Percentiles rank a stretch among this genome's conserved stretches.
These are phyloP conservation scores for Euwallacea fornicatus DNA, from an alignment of 1,140 invertebrate species.

Conservation along the genomic window DNA sequence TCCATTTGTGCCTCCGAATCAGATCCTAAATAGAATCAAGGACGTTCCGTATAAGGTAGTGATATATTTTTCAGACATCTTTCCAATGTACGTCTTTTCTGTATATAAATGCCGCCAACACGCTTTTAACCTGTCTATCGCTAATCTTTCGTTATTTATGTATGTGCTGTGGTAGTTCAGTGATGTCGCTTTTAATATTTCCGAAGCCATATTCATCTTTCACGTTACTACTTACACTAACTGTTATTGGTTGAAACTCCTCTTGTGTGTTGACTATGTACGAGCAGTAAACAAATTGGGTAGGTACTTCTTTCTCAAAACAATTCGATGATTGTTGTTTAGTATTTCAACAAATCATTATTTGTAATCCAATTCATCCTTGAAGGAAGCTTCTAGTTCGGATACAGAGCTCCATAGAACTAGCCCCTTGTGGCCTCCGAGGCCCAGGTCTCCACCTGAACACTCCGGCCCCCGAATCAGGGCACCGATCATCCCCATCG, in stretches of 20 bases:
- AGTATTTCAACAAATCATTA: too few species aligned
- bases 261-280: neutral
- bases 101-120: neutral
- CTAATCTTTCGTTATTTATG: too few species aligned
- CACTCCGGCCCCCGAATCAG: conserved; percentile 38
- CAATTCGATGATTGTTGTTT: too few species aligned
- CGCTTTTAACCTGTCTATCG: too few species aligned
- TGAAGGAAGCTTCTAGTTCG: conserved; percentile 59
- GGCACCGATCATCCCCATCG: conserved; percentile 43
- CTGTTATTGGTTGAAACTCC: neutral
- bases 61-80: conserved; percentile 1
- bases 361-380: neutral
- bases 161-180: too few species aligned
- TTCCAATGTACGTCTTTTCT: neutral
- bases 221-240: too few species aligned
- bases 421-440: conserved; percentile 50
- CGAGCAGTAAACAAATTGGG: too few species aligned
- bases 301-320: too few species aligned
- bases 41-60: conserved; percentile 33
- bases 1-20: conserved; percentile 17
- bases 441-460: conserved; percentile 46
- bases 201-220: too few species aligned
- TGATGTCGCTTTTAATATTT: too few species aligned
- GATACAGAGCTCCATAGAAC: conserved; percentile 62
- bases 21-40: conserved; percentile 30